A percentile compares a stretch with the other conserved stretches of the same genome.
Conservation (phyloP, 2,888 invertebrate genomes). For the Crematogaster levior region DNA sequence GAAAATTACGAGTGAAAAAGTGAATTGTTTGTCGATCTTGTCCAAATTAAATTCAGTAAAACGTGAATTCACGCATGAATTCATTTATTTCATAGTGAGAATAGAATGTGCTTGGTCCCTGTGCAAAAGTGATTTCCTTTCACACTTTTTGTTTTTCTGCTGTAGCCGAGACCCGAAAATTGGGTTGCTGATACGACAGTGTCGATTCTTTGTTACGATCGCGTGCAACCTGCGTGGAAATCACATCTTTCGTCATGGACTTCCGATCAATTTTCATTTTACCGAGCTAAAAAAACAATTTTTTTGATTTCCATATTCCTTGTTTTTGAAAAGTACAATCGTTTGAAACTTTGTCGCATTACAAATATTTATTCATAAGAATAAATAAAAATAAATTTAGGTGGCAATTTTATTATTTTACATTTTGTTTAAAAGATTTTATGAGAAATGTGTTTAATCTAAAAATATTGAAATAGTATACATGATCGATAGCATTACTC, state of each 20-base stretch:
- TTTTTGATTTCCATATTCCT: constrained; percentile 2
- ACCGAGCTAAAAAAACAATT: constrained; percentile 20
- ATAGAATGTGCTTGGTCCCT: not conserved
- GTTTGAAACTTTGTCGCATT: not conserved
- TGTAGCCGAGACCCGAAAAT: constrained; percentile 52
- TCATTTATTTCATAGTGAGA: constrained; percentile 46
- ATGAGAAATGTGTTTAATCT: not conserved
- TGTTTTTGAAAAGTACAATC: not conserved
- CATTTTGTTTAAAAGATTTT: not conserved
- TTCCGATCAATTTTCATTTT: constrained; percentile 56
- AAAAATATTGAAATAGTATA: not conserved
- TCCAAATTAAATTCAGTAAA: constrained; percentile 62
- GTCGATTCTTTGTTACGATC: constrained; percentile 49
- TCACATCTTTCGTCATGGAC: constrained; percentile 39
- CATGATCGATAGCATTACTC: not conserved
- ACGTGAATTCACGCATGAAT: constrained; percentile 56
- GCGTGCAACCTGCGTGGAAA: constrained; percentile 41
- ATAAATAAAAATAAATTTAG: not conserved
- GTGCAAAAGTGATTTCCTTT: constrained; percentile 26
- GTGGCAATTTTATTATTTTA: not conserved
- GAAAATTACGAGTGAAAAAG: constrained; percentile 29
- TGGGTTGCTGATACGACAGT: constrained; percentile 51
- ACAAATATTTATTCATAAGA: not conserved
- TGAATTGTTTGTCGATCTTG: constrained; percentile 34
- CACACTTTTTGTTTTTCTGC: not conserved